Evolutionary conservation across 2,888 invertebrate species (phyloP).

Genomic region (Oxytorus armatus): DNA sequence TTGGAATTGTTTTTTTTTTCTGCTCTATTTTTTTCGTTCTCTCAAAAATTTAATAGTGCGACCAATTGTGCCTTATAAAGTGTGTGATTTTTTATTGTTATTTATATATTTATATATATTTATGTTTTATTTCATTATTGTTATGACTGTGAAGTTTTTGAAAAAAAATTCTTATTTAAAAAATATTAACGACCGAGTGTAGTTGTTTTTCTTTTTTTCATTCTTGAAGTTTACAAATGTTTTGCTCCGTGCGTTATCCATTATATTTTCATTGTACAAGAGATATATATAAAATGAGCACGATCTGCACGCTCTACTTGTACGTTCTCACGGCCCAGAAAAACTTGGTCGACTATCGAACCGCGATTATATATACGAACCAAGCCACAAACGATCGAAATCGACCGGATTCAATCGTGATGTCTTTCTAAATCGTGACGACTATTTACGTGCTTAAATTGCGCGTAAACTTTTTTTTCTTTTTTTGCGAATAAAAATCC

Average conservation of each 20-base stretch:
- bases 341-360: slow-evolving; percentile 58
- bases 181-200: slow-evolving; percentile 31
- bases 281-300: slow-evolving; percentile 44
- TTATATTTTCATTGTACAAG: slow-evolving; percentile 38
- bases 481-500: neutral
- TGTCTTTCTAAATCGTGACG: slow-evolving; percentile 50
- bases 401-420: slow-evolving; percentile 22
- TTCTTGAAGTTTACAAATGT: slow-evolving; percentile 36
- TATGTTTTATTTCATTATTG: slow-evolving; percentile 11
- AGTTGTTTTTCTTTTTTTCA: slow-evolving; percentile 7
- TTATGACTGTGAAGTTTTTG: slow-evolving; percentile 1
- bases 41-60: slow-evolving; percentile 51
- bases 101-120: slow-evolving; percentile 14
- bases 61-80: slow-evolving; percentile 61
- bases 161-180: too few species aligned
- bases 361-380: slow-evolving; percentile 53
- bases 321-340: slow-evolving; percentile 66
- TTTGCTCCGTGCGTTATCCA: slow-evolving; percentile 22
- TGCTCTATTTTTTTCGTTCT: slow-evolving; percentile 10
- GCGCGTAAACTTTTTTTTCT: neutral
- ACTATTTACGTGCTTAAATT: neutral
- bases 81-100: slow-evolving; percentile 66
- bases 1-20: slow-evolving; percentile 13
- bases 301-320: slow-evolving; percentile 67
- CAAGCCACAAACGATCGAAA: slow-evolving; percentile 51